phyloP scores from a whole-genome alignment of 92 coral and sea anemone genomes.

The Desmophyllum pertusum region DNA sequence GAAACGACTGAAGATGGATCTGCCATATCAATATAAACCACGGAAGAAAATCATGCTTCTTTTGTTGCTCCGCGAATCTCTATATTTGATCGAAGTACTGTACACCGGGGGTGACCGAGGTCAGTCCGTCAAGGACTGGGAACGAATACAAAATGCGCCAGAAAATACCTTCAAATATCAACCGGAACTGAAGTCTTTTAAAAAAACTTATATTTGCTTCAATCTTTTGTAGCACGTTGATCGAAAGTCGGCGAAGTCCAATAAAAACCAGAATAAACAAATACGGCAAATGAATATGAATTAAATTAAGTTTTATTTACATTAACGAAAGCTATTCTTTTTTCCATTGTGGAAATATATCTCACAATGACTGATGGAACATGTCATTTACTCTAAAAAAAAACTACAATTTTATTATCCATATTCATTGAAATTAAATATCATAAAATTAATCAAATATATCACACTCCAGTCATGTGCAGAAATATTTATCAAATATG shows the following conservation, averaged over 20 bases:
- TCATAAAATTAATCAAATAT: neutral
- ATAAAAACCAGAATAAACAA: conserved; percentile 31
- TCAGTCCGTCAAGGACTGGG: conserved; percentile 34
- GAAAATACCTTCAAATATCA: neutral
- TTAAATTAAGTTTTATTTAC: conserved; percentile 29
- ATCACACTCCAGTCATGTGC: neutral
- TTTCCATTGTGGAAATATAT: neutral
- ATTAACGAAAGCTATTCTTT: neutral
- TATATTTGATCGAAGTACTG: conserved; percentile 53
- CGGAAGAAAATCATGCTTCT: conserved; percentile 26
- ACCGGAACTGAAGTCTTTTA: conserved; percentile 21
- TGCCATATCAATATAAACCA: conserved; percentile 74
- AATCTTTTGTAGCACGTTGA: conserved; percentile 34
- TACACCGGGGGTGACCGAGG: conserved; percentile 29
- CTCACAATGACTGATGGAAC: neutral
- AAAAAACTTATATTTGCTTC: conserved; percentile 4
- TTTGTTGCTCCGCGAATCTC: conserved; percentile 24
- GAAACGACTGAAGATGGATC: conserved; percentile 66
- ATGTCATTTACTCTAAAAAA: neutral
- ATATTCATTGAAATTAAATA: neutral
- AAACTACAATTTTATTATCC: neutral
- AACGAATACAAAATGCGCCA: conserved; percentile 6
- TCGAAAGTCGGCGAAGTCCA: conserved; percentile 26
- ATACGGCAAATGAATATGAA: conserved; percentile 24
- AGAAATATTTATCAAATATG: neutral